Percentiles rank a stretch among this genome's conserved stretches.
Evolutionary conservation across 2,888 invertebrate species (phyloP).

Genomic region (Gordius sp.): DNA sequence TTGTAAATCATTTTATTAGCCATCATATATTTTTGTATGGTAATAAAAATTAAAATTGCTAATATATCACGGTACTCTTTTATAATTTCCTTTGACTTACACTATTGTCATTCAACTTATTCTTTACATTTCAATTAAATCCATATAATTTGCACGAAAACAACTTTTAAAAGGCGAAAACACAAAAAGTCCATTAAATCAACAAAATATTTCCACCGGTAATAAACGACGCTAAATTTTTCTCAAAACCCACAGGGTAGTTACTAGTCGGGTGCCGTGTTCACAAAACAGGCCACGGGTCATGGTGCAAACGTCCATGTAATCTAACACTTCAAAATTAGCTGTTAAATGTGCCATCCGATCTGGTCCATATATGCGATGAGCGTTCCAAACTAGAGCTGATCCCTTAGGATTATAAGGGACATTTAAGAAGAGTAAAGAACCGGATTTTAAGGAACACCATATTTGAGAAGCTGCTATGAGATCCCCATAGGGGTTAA

Average conservation of each 20-base stretch:
- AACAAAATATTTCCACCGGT: too few relatives aligned
- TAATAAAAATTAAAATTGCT: too few relatives aligned
- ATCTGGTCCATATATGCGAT: not conserved
- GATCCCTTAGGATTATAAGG: not conserved
- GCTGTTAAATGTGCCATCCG: not conserved
- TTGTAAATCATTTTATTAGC: too few relatives aligned
- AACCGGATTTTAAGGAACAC: not conserved
- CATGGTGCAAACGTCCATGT: not conserved
- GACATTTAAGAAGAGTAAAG: not conserved
- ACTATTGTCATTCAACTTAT: too few relatives aligned
- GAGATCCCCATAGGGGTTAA: not conserved
- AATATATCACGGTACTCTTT: too few relatives aligned
- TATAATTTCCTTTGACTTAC: too few relatives aligned
- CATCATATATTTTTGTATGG: too few relatives aligned
- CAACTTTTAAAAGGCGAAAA: too few relatives aligned
- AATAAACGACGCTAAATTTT: too few relatives aligned
- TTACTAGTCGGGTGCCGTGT: not conserved
- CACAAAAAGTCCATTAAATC: too few relatives aligned
- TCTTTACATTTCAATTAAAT: too few relatives aligned
- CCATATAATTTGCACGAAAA: too few relatives aligned
- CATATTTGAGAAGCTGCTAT: not conserved
- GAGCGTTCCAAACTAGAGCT: not conserved
- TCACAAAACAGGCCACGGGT: not conserved
- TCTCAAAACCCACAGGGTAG: not conserved
- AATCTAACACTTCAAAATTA: not conserved